Evolutionary conservation across 2,888 invertebrate genomes (phyloP).

Genomic region (Eupithecia inturbata): DNA sequence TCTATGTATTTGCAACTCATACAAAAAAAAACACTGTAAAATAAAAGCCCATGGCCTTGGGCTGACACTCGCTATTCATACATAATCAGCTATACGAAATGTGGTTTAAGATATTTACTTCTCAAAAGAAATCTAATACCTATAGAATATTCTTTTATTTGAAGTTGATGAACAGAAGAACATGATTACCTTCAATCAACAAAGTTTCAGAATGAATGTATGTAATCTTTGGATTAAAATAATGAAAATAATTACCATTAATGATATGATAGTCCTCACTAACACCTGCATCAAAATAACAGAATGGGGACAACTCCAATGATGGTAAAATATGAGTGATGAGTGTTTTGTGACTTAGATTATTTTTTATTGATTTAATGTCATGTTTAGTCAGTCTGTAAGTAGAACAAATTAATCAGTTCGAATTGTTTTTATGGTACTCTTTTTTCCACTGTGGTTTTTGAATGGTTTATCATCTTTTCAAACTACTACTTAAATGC

Average conservation of each 20-base stretch:
- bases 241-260: background rate
- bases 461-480: background rate
- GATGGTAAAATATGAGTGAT: constrained; percentile 11
- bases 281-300: constrained; percentile 1
- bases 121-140: background rate
- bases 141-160: background rate
- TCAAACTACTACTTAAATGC: background rate
- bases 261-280: background rate
- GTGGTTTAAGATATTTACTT: background rate
- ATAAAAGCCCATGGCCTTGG: background rate
- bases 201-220: background rate
- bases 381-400: constrained; percentile 18
- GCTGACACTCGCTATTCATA: background rate
- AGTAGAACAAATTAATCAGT: constrained; percentile 38
- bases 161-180: background rate
- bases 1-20: background rate
- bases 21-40: background rate
- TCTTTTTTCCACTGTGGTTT: constrained; percentile 19
- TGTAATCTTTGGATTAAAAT: background rate
- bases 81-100: background rate
- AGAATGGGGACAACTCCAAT: background rate
- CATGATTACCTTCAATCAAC: constrained; percentile 1
- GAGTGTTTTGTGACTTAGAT: constrained; percentile 18
- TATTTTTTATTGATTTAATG: constrained; percentile 32
- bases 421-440: constrained; percentile 20